Base-by-base conservation (phyloP, 1,140 invertebrate genomes). In the Zeugodacus cucurbitae region DNA sequence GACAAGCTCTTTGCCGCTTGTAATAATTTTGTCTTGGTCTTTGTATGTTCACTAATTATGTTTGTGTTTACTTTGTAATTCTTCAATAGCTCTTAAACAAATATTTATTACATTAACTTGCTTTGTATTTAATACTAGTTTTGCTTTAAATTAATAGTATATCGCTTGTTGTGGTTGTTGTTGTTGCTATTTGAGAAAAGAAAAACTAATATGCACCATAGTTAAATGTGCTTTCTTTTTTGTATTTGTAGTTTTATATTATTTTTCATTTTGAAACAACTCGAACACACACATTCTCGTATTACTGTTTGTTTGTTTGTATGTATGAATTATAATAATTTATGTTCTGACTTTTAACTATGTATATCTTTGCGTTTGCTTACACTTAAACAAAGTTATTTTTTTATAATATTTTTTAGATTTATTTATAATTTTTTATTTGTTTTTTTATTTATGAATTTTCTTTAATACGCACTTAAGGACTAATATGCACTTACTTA, bases 31-130 rank as follows among this genome's bases (percentile, higher is more conserved):
- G 82, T 86, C 32, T 86, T 29, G 44, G 37, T 54, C 48, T 34
- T 86, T 86, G 44, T 34, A 59, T 37, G 74, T 90, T 91, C 34
- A 22, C 20, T 32, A 74, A 37, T 37, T 22, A 74, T n/a, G 22
- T 74, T 74, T 41, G 34, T 74, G 14, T 17, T 74, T 74, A 37
- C 20, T 22, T 74, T 22, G 67, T 74, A 74, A 37, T 22, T 74
- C 34, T 74, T 41, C 67, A 74, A 67, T 74, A 74, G 67, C 67
- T 37, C 67, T 37, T 74, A 37, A 74, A 74, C 32, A 4, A 74
- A 37, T 74, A 37, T 74, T 41, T 74, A 37, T 74, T 41, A 37
- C 22, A 4, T 67, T 41, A 74, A 74, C 67, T 32, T 26, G 58
- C n/a, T 62, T 26, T 62, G 8, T 41, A 67, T 74, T 74, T 37